A percentile compares a stretch with the other conserved stretches of the same genome.
These are phyloP conservation scores for Sinonovacula constricta DNA, from an alignment of 1,140 invertebrate genomes.

Conservation along the genomic window DNA sequence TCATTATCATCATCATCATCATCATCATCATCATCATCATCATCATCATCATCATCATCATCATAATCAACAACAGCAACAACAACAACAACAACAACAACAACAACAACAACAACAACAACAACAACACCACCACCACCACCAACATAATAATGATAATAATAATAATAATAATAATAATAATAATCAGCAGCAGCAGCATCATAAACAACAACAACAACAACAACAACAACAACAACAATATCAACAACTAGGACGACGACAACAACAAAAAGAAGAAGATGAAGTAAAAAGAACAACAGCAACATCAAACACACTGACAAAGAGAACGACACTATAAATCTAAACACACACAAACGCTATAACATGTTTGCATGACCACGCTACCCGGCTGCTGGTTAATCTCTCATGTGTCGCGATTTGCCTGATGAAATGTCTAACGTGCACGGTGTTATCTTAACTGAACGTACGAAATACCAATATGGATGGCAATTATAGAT, in stretches of 20 bases:
- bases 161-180: constrained; percentile 5
- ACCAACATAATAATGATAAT: background rate
- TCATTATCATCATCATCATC: background rate
- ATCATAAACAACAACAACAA: background rate
- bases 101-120: constrained; percentile 4
- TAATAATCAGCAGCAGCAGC: background rate
- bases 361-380: no score
- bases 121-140: background rate
- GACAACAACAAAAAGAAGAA: background rate
- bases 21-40: background rate
- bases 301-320: background rate
- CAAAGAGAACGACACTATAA: background rate
- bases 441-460: no score
- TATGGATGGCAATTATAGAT: no score
- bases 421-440: no score
- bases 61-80: background rate
- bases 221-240: constrained; percentile 4
- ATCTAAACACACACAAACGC: no score
- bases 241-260: constrained; percentile 1
- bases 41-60: background rate
- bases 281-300: background rate
- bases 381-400: no score
- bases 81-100: constrained; percentile 4
- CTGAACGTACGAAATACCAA: no score
- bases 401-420: no score